Evolutionary conservation across 2,888 invertebrate species (phyloP), one percentile per base, ranked within the genome.

Genomic region (Sclerodermus sp.): DNA sequence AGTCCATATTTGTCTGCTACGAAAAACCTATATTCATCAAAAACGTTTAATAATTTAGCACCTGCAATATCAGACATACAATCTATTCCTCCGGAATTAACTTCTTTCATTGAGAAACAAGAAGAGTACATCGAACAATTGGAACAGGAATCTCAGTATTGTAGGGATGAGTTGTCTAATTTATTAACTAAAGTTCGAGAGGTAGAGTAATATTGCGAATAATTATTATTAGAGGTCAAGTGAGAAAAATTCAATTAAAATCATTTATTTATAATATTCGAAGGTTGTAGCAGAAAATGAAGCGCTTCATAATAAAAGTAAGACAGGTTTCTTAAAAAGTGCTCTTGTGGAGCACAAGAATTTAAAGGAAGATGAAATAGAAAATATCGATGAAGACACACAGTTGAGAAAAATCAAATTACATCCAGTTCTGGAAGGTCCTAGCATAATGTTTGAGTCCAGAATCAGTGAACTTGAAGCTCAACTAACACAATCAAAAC

Each of bases 61-160:
- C 53, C 60, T 40, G 57, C 60, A 4, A 45, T 55, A 5, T 57
- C 60, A 15, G 67, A 68, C 40, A 49, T 57, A 2, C 68, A 64
- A 51, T 63, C 66, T 0, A 53, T 72, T 2, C 71, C 74, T 1
- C 87, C 87, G 12, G 91, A 92, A 73, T 82, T 92, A 39, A 83
- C 90, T 74, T 84, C 86, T 63, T 92, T 91, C 68, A 90, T 92
- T 42, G 90, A 91, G 76, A 86, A 90, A 56, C 92, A 93, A 66
- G 92, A 92, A 68, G 91, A 91, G 65, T 92, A 93, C 68, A 92
- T 93, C 43, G 90, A 91, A 57, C 92, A 93, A 72, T 74, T 93
- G 44, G 92, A 93, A 74, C 85, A 88, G 62, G 92, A 93, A 79
- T 91, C 91, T 34, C 87, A 88, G 67, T 91, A 89, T 70, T 92